Evolutionary conservation across 1,140 invertebrate genomes (phyloP).

Genomic region (Drosophila melanogaster): Release_6_plus_ISO1_MT NT_033779.5:9629001-9629500

Average conservation of each 20-base stretch:
- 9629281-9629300: conserved; percentile 20
- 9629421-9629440: conserved; percentile 28
- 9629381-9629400: conserved; percentile 21
- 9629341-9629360: conserved; percentile 68
- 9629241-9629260: conserved; percentile 48
- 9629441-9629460: conserved; percentile 40
- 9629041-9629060: conserved; percentile 1
- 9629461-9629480: conserved; percentile 43
- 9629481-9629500: conserved; percentile 24
- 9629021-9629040: conserved; percentile 20
- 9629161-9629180: conserved; percentile 66
- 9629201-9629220: conserved; percentile 24
- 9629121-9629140: conserved; percentile 26
- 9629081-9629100: conserved; percentile 72
- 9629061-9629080: conserved; percentile 35
- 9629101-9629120: conserved; percentile 22
- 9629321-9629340: conserved; percentile 41
- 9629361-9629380: conserved; percentile 52
- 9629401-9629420: conserved; percentile 39
- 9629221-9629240: conserved; percentile 35
- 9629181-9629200: conserved; percentile 19
- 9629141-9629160: conserved; percentile 70
- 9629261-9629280: conserved; percentile 64
- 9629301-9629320: neutral
- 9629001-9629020: conserved; percentile 41